Percentiles rank a stretch among this genome's conserved stretches.
Conservation (phyloP, 2,888 invertebrate genomes). For the Spatulosminthurus flaviceps region DNA sequence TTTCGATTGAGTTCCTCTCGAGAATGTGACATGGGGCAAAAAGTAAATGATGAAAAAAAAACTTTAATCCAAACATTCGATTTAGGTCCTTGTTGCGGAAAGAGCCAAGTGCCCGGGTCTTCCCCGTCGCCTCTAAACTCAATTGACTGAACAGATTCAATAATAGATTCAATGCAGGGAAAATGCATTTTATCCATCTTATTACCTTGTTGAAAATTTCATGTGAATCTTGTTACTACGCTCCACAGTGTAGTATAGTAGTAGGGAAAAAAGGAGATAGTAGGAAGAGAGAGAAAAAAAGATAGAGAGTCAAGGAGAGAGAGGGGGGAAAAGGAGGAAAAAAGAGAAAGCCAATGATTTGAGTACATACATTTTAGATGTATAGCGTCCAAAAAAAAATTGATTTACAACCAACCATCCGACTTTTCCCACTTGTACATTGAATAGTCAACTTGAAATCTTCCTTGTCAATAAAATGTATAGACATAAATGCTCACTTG, state of each 20-base stretch:
- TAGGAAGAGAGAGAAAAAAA: not conserved
- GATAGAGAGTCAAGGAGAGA: not conserved
- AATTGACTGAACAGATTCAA: conserved; percentile 43
- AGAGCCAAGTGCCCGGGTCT: not conserved
- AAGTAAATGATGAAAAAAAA: conserved; percentile 45
- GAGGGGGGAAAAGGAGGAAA: not conserved
- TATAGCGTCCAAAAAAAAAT: not conserved
- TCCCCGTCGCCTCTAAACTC: conserved; percentile 34
- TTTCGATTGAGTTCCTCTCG: conserved; percentile 36
- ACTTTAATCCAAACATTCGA: conserved; percentile 38
- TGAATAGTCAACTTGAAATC: no score
- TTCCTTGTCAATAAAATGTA: no score
- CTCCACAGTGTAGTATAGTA: not conserved
- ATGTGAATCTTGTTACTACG: not conserved
- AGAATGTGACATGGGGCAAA: conserved; percentile 26
- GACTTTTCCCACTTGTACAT: no score
- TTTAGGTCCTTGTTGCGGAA: conserved; percentile 19
- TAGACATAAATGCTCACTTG: no score
- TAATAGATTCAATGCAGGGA: conserved; percentile 43
- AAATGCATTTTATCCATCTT: conserved; percentile 40
- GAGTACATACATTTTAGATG: not conserved
- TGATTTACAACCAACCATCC: no score
- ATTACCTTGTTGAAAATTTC: conserved; percentile 37
- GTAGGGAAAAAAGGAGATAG: not conserved
- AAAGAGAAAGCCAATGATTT: not conserved